Conservation (phyloP, 1,140 invertebrate species). For the Apocrypta bakeri region DNA sequence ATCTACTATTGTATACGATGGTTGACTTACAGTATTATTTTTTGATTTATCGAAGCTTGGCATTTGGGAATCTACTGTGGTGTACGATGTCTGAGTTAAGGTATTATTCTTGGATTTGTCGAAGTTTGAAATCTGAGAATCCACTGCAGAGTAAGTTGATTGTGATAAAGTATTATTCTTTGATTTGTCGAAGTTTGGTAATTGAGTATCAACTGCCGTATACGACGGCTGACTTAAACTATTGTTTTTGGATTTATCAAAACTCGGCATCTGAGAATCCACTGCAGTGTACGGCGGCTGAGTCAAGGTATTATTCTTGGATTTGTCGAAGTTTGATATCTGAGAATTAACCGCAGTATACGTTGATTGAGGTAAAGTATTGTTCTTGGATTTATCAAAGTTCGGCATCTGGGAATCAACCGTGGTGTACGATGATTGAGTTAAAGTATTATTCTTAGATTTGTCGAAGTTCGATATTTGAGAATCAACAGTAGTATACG, state of each 20-base stretch:
- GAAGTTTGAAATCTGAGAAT: not conserved
- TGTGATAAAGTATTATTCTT: not conserved
- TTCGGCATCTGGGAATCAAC: not conserved
- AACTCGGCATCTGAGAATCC: not conserved
- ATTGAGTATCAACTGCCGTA: not conserved
- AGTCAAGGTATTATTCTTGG: not conserved
- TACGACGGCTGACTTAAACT: not conserved
- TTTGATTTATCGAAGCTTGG: not conserved
- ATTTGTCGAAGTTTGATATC: not conserved
- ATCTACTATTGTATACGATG: not conserved
- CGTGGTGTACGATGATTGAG: not conserved
- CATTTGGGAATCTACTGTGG: not conserved
- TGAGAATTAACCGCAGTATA: not conserved
- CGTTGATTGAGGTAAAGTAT: constrained; percentile 44
- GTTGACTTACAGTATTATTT: not conserved
- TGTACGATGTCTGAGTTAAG: not conserved
- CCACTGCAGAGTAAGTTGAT: not conserved
- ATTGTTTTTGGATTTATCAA: not conserved
- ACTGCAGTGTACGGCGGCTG: not conserved
- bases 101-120: not conserved
- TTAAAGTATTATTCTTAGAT: not conserved
- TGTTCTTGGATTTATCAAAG: constrained; percentile 23
- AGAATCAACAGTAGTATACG: not conserved
- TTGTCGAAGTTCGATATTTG: not conserved
- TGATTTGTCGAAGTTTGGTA: not conserved